Evolutionary conservation across 2,888 invertebrate genomes (phyloP).

Genomic region (Aphodius sticticus): DNA sequence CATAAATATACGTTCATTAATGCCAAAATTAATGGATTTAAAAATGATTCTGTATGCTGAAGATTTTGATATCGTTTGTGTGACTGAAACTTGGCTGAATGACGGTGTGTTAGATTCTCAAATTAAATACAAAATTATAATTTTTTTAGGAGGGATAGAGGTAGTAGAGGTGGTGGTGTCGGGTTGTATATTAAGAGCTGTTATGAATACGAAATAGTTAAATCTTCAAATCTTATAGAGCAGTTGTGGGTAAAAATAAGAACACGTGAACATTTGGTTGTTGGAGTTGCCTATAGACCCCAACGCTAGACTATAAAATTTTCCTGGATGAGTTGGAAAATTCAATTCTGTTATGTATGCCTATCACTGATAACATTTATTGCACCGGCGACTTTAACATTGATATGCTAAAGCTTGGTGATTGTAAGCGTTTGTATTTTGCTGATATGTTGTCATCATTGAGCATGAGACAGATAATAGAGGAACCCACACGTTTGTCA

Average conservation of each 20-base stretch:
- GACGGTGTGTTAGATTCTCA: neutral
- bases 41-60: too few species aligned
- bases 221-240: constrained; percentile 19
- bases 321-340: constrained; percentile 24
- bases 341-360: neutral
- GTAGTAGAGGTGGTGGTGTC: constrained; percentile 8
- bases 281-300: constrained; percentile 15
- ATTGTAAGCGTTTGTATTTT: neutral
- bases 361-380: constrained; percentile 4
- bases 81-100: constrained; percentile 9
- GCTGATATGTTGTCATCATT: neutral
- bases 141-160: constrained; percentile 7
- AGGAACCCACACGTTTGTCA: constrained; percentile 14
- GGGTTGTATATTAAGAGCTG: neutral
- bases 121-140: neutral
- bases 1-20: neutral
- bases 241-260: constrained; percentile 25
- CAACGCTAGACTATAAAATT: neutral
- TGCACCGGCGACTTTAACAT: too few species aligned
- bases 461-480: constrained; percentile 8
- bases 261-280: neutral
- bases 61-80: too few species aligned
- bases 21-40: too few species aligned
- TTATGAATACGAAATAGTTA: neutral
- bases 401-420: neutral